Evolutionary conservation across 2,797 vertebrate genomes (phyloP), one percentile per base, ranked within the genome.

Genomic region (Ciconia nigra): DNA sequence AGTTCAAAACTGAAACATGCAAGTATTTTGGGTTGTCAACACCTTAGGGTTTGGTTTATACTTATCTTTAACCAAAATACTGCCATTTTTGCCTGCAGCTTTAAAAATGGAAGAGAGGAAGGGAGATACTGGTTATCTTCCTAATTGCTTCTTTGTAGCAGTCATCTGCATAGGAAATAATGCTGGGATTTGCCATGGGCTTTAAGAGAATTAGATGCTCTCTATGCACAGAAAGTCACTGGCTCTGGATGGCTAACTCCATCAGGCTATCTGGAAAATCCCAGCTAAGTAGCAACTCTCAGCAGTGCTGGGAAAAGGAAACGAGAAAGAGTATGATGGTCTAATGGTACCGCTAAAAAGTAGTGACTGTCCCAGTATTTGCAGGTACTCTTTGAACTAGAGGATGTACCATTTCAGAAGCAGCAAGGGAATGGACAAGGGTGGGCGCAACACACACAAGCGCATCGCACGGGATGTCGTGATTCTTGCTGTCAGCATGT

Each of bases 81-180:
- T 83, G 69, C 73, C 76, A 92, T 83, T 94, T 88, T 14, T 6
- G 78, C 66, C 87, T 79, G 82, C 72, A 89, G 93, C 72, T 94
- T 81, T 86, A 92, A 89, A 94, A 12, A 35, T 42, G 35, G 54
- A 87, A 78, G 61, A 65, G 65, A 91, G 57, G 47, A 86, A 93
- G 33, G 42, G 84, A 82, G 82, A 79, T 91, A 91, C 51, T 81
- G 85, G 89, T 94, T 85, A 54, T 94, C 90, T 97, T 92, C 65
- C 79, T 91, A 94, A 92, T 79, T 95, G 89, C 81, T 97, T 96
- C 89, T 96, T 71, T 91, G 89, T 67, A 87, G 72, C 82, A 92
- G 87, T 65, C 82, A 96, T 88, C 79, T 92, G 82, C 90, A 91
- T 19, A 86, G 79, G 84, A 89, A 95, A 94, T 87, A 93, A 89